Evolutionary conservation across 2,113 vertebrate genomes (phyloP).

Genomic region (Dipodomys merriami): DNA sequence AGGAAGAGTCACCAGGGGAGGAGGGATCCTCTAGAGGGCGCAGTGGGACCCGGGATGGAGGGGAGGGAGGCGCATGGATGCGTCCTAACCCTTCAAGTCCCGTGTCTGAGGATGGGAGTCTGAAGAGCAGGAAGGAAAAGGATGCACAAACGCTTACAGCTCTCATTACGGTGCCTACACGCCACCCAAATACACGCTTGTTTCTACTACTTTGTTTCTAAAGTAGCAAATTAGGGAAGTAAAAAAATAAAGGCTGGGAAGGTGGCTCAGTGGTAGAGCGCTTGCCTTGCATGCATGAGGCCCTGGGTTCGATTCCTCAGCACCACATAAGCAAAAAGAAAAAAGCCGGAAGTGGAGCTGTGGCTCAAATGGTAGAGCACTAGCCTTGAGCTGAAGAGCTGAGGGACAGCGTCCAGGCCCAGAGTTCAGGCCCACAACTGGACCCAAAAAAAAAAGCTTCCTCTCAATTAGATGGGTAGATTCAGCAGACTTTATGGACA

Average conservation of each 20-base stretch:
- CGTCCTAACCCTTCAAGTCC: not conserved
- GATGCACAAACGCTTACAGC: not conserved
- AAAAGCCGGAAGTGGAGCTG: too few relatives aligned
- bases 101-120: not conserved
- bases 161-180: not conserved
- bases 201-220: not conserved
- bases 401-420: too few relatives aligned
- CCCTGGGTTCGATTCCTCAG: too few relatives aligned
- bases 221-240: slow-evolving; percentile 33
- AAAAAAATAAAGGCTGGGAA: too few relatives aligned
- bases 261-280: too few relatives aligned
- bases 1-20: not conserved
- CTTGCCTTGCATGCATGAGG: too few relatives aligned
- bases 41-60: not conserved
- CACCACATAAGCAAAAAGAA: too few relatives aligned
- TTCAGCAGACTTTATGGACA: slow-evolving; percentile 60
- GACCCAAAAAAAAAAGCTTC: slow-evolving; percentile 2
- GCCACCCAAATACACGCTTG: not conserved
- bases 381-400: too few relatives aligned
- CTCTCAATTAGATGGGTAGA: slow-evolving; percentile 43
- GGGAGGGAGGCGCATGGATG: too few relatives aligned
- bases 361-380: too few relatives aligned
- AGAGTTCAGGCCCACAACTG: too few relatives aligned
- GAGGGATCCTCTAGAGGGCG: not conserved
- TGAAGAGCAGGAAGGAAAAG: not conserved